These are phyloP conservation scores for Eulacestoma nigropectus DNA, from an alignment of 2,113 vertebrate genomes.

Conservation along the genomic window DNA sequence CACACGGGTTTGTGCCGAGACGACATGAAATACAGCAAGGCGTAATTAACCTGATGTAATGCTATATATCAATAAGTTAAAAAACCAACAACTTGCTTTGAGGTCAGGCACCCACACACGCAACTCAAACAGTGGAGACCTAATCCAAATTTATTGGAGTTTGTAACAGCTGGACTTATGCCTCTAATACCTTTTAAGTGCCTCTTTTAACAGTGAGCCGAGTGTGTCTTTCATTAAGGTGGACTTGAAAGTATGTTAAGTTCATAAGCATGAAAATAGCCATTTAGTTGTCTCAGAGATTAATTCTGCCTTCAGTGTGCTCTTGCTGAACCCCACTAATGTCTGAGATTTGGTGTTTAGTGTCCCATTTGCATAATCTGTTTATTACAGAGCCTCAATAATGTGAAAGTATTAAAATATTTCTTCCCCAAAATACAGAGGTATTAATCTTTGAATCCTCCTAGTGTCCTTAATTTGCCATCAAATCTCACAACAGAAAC, in stretches of 20 bases:
- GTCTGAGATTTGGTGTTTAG: slow-evolving; percentile 39
- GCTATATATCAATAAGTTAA: slow-evolving; percentile 67
- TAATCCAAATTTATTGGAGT: slow-evolving; percentile 71
- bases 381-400: slow-evolving; percentile 26
- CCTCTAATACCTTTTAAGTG: slow-evolving; percentile 69
- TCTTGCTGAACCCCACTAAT: slow-evolving; percentile 12
- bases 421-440: slow-evolving; percentile 38
- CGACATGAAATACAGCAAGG: slow-evolving; percentile 53
- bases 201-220: slow-evolving; percentile 62
- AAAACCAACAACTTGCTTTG: slow-evolving; percentile 61
- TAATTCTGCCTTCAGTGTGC: slow-evolving; percentile 53
- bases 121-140: slow-evolving; percentile 67
- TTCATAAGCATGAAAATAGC: slow-evolving; percentile 66
- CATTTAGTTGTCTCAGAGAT: slow-evolving; percentile 52
- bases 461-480: slow-evolving; percentile 45
- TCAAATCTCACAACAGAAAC: slow-evolving; percentile 56
- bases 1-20: not conserved
- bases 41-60: slow-evolving; percentile 65
- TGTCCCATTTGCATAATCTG: slow-evolving; percentile 52
- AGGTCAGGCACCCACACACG: slow-evolving; percentile 63
- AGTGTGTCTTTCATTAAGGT: slow-evolving; percentile 61
- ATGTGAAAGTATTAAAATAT: slow-evolving; percentile 38
- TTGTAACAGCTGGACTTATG: slow-evolving; percentile 69
- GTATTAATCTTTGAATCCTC: slow-evolving; percentile 45
- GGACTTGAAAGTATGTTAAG: slow-evolving; percentile 55